Conservation (phyloP, 2,797 vertebrate species). For the Menidia menidia region DNA sequence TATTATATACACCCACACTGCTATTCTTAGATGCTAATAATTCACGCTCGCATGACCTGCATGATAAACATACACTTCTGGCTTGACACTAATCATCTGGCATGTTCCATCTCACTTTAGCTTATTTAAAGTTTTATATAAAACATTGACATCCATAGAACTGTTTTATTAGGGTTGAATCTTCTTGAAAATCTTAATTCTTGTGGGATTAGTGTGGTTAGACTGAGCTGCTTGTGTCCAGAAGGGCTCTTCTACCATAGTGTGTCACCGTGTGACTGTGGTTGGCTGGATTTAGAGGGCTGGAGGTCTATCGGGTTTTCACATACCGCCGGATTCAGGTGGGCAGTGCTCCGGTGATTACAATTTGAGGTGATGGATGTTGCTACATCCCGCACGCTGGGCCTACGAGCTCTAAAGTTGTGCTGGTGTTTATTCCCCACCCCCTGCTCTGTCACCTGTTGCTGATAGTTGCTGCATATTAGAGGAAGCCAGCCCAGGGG, state of each 20-base stretch:
- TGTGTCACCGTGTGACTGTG: background rate
- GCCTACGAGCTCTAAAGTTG: too few species aligned
- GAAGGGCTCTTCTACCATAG: background rate
- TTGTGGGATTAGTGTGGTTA: background rate
- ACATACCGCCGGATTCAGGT: too few species aligned
- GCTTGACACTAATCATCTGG: constrained; percentile 2
- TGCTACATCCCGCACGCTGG: background rate
- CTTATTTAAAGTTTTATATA: background rate
- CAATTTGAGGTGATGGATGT: background rate
- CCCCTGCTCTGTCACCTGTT: constrained; percentile 66
- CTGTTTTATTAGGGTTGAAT: background rate
- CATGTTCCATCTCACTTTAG: background rate
- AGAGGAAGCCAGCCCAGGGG: constrained; percentile 66
- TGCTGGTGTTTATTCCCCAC: background rate
- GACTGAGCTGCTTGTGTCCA: background rate
- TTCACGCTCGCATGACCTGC: constrained; percentile 46
- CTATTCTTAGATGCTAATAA: constrained; percentile 35
- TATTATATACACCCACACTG: constrained; percentile 64
- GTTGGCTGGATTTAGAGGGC: too few species aligned
- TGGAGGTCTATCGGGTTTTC: too few species aligned
- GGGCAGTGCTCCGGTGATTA: too few species aligned
- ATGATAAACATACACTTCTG: constrained; percentile 32
- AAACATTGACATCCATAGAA: background rate
- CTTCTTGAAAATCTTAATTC: background rate
- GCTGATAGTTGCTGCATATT: constrained; percentile 67